Evolutionary conservation across 2,113 vertebrate species (phyloP), one percentile per base, ranked within the genome.

Genomic region (Leiothrix lutea): DNA sequence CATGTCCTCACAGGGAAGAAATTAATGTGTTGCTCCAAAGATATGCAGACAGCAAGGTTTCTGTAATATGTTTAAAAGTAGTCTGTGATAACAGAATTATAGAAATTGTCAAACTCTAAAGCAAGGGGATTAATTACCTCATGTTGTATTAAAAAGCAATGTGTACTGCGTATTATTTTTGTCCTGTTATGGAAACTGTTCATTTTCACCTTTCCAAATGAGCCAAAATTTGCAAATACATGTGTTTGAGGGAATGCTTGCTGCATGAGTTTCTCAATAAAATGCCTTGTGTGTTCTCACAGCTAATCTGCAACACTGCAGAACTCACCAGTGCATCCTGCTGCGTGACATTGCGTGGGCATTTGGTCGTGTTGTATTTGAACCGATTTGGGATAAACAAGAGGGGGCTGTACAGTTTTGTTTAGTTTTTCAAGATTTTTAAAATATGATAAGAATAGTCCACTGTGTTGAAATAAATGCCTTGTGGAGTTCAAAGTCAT

Each of bases 371-470:
- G 1, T 81, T 11, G 14, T 16, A 26, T 44, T 51, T 74, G 40
- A 89, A 84, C 57, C 23, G 10, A 21, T 64, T 57, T 36, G 58
- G 16, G 80, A 61, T 95, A 91, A 97, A 91, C 80, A 89, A 65
- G 65, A 75, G 36, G 11, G 8, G n/a, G 11, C 26, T 82, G 53
- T 38, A 75, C 36, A 31, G 19, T 81, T 96, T 88, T 94, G 92
- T 91, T 93, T 90, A 75, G 48, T 19, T 93, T 93, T 75, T 38
- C 65, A 90, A 86, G 71, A 77, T 86, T 83, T 85, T 66, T 26
- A 1, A 80, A 70, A 29, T 72, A 58, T 40, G 66, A 83, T 96
- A 88, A 93, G 82, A 66, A 51, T 66, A 50, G 54, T 50, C 23
- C 33, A 92, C 67, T 65, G 71, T 66, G 35, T 64, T 83, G 86